A percentile compares a stretch with the other conserved stretches of the same genome.
Conservation (phyloP, 2,113 vertebrate genomes). For the Protobothrops flavoviridis region DNA sequence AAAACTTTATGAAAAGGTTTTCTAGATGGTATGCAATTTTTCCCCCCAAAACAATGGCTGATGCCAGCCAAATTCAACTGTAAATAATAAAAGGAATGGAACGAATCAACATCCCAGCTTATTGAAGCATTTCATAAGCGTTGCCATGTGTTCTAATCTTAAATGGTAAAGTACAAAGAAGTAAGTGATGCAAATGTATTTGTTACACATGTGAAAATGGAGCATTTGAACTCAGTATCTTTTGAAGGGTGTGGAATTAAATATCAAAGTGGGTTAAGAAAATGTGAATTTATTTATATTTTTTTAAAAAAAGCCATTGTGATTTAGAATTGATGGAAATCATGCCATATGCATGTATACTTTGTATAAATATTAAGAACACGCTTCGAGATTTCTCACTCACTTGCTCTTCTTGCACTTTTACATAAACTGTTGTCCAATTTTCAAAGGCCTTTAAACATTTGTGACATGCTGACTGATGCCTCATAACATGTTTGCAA, state of each 20-base stretch:
- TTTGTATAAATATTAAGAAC: not conserved
- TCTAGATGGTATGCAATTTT: not conserved
- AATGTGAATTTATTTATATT: not conserved
- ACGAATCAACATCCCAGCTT: not conserved
- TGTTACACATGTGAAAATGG: not conserved
- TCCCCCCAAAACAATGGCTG: not conserved
- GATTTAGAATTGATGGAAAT: not conserved
- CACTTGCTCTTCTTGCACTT: not conserved
- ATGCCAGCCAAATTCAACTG: not conserved
- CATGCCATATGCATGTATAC: not conserved
- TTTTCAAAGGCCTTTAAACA: not conserved
- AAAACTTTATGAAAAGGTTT: not conserved
- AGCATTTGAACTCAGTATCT: not conserved
- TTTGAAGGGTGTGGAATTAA: not conserved
- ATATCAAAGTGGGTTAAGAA: not conserved
- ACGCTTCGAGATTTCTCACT: not conserved
- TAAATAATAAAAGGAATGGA: not conserved
- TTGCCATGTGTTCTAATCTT: not conserved
- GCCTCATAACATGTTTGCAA: not conserved
- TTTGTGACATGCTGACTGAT: accelerated
- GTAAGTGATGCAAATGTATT: not conserved
- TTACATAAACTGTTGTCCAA: not conserved
- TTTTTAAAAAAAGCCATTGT: not conserved
- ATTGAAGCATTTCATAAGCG: not conserved
- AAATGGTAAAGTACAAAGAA: not conserved